These are phyloP conservation scores for Thalpophila matura DNA, from an alignment of 2,888 invertebrate species.

Conservation along the genomic window DNA sequence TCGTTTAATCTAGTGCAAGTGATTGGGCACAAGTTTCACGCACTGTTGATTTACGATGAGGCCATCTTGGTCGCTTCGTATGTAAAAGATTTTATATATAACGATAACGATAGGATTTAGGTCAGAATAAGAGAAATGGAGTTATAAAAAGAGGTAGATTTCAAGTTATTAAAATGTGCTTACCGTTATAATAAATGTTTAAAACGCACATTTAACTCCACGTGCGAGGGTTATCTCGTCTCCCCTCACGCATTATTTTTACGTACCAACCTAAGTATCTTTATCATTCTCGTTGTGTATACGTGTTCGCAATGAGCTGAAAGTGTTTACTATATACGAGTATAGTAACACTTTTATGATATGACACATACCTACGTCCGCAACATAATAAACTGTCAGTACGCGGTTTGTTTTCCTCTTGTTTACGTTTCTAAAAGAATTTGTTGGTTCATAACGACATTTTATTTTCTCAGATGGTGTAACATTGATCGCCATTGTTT, in stretches of 20 bases:
- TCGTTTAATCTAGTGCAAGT: constrained; percentile 24
- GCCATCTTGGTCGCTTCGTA: constrained; percentile 7
- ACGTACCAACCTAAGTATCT: constrained; percentile 22
- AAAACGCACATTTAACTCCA: constrained; percentile 44
- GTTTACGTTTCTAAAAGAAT: constrained; percentile 67
- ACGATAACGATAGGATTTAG: constrained; percentile 15
- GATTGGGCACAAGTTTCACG: constrained; percentile 14
- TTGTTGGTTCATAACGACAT: constrained; percentile 60
- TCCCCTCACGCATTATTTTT: constrained; percentile 40
- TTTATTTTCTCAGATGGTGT: constrained; percentile 65
- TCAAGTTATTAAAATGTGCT: constrained; percentile 47
- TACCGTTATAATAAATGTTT: constrained; percentile 37
- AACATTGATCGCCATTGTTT: constrained; percentile 69
- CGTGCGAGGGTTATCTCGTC: constrained; percentile 34
- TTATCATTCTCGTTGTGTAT: constrained; percentile 34
- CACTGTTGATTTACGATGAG: constrained; percentile 13
- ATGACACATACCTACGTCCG: constrained; percentile 51
- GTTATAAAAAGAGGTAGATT: no score
- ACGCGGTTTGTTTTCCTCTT: constrained; percentile 51
- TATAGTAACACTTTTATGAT: constrained; percentile 46
- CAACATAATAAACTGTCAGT: constrained; percentile 67
- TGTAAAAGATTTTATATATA: constrained; percentile 18
- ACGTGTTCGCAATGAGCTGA: constrained; percentile 22
- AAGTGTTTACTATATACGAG: constrained; percentile 31
- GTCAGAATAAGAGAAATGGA: constrained; percentile 19